Percentiles rank a stretch among this genome's conserved stretches.
Evolutionary conservation across 2,797 vertebrate genomes (phyloP).

Genomic region (Geotrypetes seraphini): DNA sequence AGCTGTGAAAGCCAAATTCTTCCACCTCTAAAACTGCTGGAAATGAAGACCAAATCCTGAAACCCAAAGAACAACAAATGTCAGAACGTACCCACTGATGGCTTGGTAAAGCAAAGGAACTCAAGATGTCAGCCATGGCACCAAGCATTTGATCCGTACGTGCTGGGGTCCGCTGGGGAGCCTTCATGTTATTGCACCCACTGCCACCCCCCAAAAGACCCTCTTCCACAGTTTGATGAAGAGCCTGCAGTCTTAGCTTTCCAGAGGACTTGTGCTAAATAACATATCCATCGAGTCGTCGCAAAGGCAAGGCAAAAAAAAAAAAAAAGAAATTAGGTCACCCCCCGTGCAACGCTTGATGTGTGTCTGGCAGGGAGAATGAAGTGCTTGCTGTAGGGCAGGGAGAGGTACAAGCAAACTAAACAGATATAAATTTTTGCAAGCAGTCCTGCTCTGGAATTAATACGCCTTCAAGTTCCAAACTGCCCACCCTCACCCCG

Average conservation of each 20-base stretch:
- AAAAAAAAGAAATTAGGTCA: too few species aligned
- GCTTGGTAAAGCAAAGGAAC: constrained; percentile 73
- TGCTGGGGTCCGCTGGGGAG: constrained; percentile 64
- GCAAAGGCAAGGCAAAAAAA: too few species aligned
- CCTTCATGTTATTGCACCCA: constrained; percentile 51
- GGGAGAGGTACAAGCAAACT: constrained; percentile 5
- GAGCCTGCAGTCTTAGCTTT: too few species aligned
- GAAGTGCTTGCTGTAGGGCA: constrained; percentile 1
- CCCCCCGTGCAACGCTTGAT: background rate
- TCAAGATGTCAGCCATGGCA: constrained; percentile 81
- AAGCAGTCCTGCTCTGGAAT: background rate
- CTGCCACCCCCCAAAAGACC: background rate
- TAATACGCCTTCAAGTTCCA: constrained; percentile 4
- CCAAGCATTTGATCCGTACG: constrained; percentile 84
- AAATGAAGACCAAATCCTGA: too few species aligned
- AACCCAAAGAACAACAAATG: too few species aligned
- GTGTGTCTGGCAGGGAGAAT: background rate
- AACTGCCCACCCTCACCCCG: constrained; percentile 3
- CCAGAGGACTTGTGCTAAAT: too few species aligned
- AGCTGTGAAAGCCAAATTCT: too few species aligned
- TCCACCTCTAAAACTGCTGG: too few species aligned
- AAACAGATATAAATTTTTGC: constrained; percentile 10
- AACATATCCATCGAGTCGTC: too few species aligned
- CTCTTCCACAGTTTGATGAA: background rate
- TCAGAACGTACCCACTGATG: constrained; percentile 70